These are phyloP conservation scores for Apodemus agrarius DNA, from an alignment of 2,797 vertebrate species.

Conservation along the genomic window DNA sequence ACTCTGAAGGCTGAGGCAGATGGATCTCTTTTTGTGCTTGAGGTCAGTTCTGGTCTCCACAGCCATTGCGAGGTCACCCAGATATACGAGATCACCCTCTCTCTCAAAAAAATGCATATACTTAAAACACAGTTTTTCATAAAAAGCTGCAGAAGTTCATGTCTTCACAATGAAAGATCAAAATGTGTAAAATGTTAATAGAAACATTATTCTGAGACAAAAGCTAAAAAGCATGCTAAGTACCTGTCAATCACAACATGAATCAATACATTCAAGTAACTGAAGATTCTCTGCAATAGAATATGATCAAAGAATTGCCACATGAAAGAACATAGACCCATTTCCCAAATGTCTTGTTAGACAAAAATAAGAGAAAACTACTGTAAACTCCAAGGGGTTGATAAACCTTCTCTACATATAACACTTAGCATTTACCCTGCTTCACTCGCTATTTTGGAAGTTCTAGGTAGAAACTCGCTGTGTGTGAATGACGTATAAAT, in stretches of 20 bases:
- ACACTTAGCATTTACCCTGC: background rate
- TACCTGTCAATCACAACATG: background rate
- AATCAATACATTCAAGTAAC: slow-evolving; percentile 13
- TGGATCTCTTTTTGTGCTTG: background rate
- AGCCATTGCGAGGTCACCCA: background rate
- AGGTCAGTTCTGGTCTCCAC: background rate
- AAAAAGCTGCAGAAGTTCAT: background rate
- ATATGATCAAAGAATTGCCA: slow-evolving; percentile 38
- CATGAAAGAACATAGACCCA: background rate
- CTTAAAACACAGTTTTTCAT: background rate
- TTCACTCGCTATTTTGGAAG: background rate
- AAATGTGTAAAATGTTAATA: background rate
- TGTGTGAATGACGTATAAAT: slow-evolving; percentile 1
- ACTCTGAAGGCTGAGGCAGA: background rate
- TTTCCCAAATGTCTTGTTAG: background rate
- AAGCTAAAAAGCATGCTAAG: background rate
- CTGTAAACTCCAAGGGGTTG: background rate
- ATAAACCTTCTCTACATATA: background rate
- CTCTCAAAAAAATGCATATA: background rate
- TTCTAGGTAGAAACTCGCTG: slow-evolving; percentile 14
- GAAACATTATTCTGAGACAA: slow-evolving; percentile 4
- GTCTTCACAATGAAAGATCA: background rate
- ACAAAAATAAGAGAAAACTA: background rate
- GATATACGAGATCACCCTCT: background rate
- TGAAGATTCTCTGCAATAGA: background rate